Conservation (phyloP, 2,888 invertebrate species). For the Agrenia bidenticulata region DNA sequence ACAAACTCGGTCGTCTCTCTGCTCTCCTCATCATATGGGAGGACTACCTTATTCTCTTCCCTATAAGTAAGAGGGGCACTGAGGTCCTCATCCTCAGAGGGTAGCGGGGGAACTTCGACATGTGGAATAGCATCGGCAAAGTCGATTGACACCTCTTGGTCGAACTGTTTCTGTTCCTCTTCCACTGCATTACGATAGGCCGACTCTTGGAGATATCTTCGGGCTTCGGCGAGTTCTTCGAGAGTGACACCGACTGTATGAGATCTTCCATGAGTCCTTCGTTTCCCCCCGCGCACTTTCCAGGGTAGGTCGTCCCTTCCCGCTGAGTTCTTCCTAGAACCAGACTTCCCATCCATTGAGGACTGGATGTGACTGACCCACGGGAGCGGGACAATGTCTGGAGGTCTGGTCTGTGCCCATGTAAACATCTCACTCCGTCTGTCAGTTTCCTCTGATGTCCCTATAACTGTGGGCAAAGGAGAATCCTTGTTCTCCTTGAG, state of each 20-base stretch:
- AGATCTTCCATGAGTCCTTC: slow-evolving; percentile 60
- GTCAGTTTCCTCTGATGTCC: neutral
- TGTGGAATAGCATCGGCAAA: neutral
- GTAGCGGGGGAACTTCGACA: no score
- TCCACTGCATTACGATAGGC: slow-evolving; percentile 37
- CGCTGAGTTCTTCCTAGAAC: no score
- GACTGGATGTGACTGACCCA: slow-evolving; percentile 19
- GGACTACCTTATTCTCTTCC: neutral
- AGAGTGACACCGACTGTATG: slow-evolving; percentile 82
- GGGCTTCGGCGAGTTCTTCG: slow-evolving; percentile 76
- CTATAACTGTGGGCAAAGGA: neutral
- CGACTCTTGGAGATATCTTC: slow-evolving; percentile 70
- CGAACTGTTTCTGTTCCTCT: neutral
- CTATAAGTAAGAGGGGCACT: neutral
- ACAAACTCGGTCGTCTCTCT: neutral
- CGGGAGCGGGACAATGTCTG: slow-evolving; percentile 14
- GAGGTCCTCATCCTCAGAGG: neutral
- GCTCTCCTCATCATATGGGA: neutral
- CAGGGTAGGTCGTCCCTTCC: neutral
- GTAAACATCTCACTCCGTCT: slow-evolving; percentile 12
- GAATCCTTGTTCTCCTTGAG: neutral
- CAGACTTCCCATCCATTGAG: neutral
- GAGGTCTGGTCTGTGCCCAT: slow-evolving; percentile 13
- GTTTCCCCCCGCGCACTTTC: slow-evolving; percentile 29
- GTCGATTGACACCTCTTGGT: neutral